Percentiles rank a stretch among this genome's conserved stretches.
These are phyloP conservation scores for Nyctalus aviator DNA, from an alignment of 2,797 vertebrate species.

Conservation along the genomic window DNA sequence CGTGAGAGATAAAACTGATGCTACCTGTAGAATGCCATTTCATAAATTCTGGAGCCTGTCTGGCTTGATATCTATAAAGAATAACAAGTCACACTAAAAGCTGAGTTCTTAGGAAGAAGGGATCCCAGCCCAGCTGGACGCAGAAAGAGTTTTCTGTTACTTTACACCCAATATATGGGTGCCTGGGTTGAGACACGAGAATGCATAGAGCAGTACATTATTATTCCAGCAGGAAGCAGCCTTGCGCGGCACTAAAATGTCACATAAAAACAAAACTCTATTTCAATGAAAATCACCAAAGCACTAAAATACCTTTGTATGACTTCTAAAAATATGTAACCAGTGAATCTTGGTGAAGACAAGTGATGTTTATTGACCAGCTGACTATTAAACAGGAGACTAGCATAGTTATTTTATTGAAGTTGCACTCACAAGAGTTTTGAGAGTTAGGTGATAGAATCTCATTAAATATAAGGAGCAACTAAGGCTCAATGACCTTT, in stretches of 20 bases:
- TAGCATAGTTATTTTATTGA: neutral
- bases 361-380: neutral
- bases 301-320: neutral
- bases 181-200: neutral
- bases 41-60: neutral
- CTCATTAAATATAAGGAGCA: neutral
- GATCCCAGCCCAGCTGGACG: neutral
- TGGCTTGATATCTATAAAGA: neutral
- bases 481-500: neutral
- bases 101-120: neutral
- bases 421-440: neutral
- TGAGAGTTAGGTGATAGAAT: neutral
- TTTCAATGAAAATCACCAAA: slow-evolving; percentile 17
- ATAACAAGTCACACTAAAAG: neutral
- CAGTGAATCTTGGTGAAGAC: neutral
- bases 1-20: neutral
- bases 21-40: neutral
- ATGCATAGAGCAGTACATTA: neutral
- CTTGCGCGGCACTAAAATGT: slow-evolving; percentile 13
- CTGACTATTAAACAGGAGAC: neutral
- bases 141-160: neutral
- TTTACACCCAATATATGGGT: neutral
- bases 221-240: neutral
- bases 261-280: slow-evolving; percentile 33
- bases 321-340: slow-evolving; percentile 5